Evolutionary conservation across 2,888 invertebrate genomes (phyloP).

Genomic region (Ophraella communa): DNA sequence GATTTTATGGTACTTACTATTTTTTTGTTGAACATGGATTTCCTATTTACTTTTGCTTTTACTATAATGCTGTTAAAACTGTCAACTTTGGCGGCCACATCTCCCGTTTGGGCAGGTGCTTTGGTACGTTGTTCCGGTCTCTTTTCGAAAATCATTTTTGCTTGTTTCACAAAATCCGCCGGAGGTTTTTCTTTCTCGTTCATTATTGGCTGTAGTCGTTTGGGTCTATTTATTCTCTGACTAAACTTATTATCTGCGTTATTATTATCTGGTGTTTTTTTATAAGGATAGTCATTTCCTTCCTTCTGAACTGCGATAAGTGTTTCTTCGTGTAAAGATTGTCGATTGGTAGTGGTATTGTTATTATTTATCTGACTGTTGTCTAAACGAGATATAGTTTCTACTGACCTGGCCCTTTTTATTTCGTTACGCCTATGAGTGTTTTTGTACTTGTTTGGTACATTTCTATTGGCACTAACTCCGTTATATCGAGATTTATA

Average conservation of each 20-base stretch:
- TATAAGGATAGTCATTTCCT: slow-evolving; percentile 48
- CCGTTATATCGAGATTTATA: slow-evolving; percentile 48
- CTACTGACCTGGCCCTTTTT: slow-evolving; percentile 86
- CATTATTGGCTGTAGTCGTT: slow-evolving; percentile 69
- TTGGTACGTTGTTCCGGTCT: slow-evolving; percentile 65
- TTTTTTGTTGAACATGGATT: slow-evolving; percentile 58
- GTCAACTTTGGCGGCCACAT: slow-evolving; percentile 71
- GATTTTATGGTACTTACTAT: slow-evolving; percentile 26
- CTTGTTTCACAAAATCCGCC: slow-evolving; percentile 86
- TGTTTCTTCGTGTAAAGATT: slow-evolving; percentile 62
- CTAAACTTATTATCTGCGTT: slow-evolving; percentile 40
- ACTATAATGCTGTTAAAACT: slow-evolving; percentile 70
- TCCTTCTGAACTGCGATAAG: slow-evolving; percentile 56
- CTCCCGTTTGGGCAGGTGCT: slow-evolving; percentile 64
- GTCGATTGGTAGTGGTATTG: slow-evolving; percentile 49
- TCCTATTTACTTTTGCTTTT: slow-evolving; percentile 52
- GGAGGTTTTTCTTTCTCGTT: slow-evolving; percentile 84
- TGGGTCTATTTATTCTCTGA: slow-evolving; percentile 61
- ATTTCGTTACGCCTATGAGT: slow-evolving; percentile 63
- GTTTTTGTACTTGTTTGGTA: slow-evolving; percentile 62
- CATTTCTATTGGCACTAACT: slow-evolving; percentile 44
- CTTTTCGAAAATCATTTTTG: slow-evolving; percentile 83
- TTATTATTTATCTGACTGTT: slow-evolving; percentile 40
- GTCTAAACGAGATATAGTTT: slow-evolving; percentile 77
- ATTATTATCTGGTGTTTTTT: slow-evolving; percentile 41